Evolutionary conservation across 1,140 invertebrate species (phyloP), one percentile per base, ranked within the genome.

Genomic region (Neodiprion pinetum): DNA sequence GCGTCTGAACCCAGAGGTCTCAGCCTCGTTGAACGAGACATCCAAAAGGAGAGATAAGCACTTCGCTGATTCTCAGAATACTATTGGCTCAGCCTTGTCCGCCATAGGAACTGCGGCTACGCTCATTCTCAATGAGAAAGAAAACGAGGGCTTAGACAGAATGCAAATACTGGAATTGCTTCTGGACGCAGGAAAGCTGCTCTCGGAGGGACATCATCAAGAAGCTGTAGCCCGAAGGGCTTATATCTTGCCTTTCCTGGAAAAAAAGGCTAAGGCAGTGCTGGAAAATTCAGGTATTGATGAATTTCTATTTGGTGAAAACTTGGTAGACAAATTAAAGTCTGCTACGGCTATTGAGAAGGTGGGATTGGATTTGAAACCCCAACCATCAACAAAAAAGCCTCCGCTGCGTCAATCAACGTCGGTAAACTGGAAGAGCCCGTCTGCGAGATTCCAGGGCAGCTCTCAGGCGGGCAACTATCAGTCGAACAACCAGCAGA

Each of bases 101-200:
- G 17, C 17, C 17, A 17, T 17, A 17, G 74, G 71, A 21, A 70
- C 76, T 67, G 75, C 72, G 8, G 73, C 73, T 21, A 73, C 75
- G 40, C 28, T 76, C 3, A 48, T 77, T 4, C 40, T 75, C 4
- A 67, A 77, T 12, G 72, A 77, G 0, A 53, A 53, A 53, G 50
- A 53, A 53, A 53, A 53, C 50, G 66, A 72, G 17, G 72, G 73
- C 47, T 67, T 77, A 8, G 72, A 17, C 17, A 17, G 17, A 17
- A 17, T 17, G 17, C 17, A 17, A 17, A 17, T 17, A 17, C 17
- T 17, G 4, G 72, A 74, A 21, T 65, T 70, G 2, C 61, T 77
- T 28, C 67, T 71, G 14, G 76, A 75, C 48, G 68, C 76, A 12
- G 74, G 40, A 21, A 77, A 72, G 50, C 53, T 77, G 9, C 7